These are phyloP conservation scores for Mustela lutreola DNA, from an alignment of 2,113 vertebrate species.

Conservation along the genomic window DNA sequence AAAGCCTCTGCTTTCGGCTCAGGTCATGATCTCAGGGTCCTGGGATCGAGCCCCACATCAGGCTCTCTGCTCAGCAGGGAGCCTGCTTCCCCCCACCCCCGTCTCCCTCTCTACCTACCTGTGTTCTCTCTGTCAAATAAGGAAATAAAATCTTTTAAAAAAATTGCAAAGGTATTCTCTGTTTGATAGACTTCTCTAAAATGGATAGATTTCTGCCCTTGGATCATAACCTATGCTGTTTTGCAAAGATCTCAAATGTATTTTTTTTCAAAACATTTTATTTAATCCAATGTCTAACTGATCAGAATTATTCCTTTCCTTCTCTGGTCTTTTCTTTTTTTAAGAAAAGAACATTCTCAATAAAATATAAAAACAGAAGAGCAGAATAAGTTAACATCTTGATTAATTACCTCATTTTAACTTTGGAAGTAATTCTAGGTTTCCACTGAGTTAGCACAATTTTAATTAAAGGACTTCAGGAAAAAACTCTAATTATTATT, in stretches of 20 bases:
- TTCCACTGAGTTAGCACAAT: slow-evolving; percentile 16
- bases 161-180: neutral
- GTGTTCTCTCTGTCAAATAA: too few species aligned
- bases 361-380: slow-evolving; percentile 8
- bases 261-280: neutral
- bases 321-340: neutral
- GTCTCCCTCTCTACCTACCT: too few species aligned
- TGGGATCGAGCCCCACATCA: too few species aligned
- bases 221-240: neutral
- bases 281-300: neutral
- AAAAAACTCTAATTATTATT: neutral
- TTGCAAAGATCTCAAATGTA: slow-evolving; percentile 4
- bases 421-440: neutral
- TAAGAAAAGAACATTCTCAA: neutral
- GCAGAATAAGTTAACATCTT: neutral
- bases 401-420: neutral
- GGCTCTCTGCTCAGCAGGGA: too few species aligned
- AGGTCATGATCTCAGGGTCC: too few species aligned
- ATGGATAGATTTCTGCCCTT: neutral
- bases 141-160: too few species aligned
- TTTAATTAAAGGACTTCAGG: neutral
- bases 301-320: neutral
- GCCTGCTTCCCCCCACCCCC: too few species aligned
- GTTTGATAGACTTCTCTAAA: neutral
- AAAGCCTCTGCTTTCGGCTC: too few species aligned